Conservation (phyloP, 2,888 invertebrate genomes). For the Tupiocoris notatus region DNA sequence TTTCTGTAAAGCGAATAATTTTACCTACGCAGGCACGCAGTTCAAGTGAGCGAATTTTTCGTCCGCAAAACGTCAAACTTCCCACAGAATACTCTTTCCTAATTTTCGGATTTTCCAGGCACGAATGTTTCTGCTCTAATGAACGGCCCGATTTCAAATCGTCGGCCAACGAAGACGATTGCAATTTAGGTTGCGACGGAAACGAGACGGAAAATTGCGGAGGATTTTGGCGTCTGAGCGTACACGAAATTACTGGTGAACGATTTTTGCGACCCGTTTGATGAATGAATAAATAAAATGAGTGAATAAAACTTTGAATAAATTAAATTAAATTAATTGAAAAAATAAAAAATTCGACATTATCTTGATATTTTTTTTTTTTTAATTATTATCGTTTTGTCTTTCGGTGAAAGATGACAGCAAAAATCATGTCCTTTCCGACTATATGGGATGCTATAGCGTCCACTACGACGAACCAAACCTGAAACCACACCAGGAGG, state of each 20-base stretch:
- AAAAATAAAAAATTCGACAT: too few species aligned
- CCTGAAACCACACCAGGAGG: constrained; percentile 6
- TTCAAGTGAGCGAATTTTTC: too few species aligned
- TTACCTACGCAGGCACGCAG: constrained; percentile 47
- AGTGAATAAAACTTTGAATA: too few species aligned
- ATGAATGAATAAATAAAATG: too few species aligned
- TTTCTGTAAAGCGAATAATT: constrained; percentile 47
- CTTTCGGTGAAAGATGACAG: constrained; percentile 26
- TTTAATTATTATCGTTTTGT: too few species aligned
- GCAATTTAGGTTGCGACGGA: constrained; percentile 37
- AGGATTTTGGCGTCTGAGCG: constrained; percentile 30
- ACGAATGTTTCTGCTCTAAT: constrained; percentile 45
- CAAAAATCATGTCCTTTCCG: constrained; percentile 10
- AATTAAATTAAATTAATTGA: too few species aligned
- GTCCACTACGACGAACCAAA: background rate
- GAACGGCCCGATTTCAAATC: constrained; percentile 38
- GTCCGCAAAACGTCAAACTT: too few species aligned
- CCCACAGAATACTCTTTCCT: too few species aligned
- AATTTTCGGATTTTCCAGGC: too few species aligned
- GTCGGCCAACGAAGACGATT: constrained; percentile 36
- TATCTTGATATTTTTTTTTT: too few species aligned
- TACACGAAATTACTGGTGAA: constrained; percentile 33
- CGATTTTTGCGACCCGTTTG: too few species aligned
- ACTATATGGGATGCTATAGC: constrained; percentile 22
- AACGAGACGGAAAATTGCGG: constrained; percentile 39